Evolutionary conservation across 2,113 vertebrate genomes (phyloP).

Genomic region (Nycticryphes semicollaris): DNA sequence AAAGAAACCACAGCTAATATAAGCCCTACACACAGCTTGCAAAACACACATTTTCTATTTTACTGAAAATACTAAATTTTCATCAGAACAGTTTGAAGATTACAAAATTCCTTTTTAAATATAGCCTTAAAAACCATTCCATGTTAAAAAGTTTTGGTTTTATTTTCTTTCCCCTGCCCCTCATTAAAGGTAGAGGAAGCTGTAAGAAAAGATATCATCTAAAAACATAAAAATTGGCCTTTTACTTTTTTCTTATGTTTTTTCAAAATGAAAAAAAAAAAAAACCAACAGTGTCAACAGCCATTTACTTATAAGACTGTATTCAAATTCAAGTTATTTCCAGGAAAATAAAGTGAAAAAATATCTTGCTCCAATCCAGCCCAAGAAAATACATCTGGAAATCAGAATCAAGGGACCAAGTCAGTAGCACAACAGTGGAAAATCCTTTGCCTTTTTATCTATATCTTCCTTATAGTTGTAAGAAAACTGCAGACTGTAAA

Average conservation of each 20-base stretch:
- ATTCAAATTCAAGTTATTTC: constrained; percentile 12
- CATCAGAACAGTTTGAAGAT: neutral
- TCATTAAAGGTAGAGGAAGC: neutral
- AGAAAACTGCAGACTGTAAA: neutral
- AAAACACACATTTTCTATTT: neutral
- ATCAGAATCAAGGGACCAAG: neutral
- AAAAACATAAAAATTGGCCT: constrained; percentile 8
- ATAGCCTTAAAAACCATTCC: constrained; percentile 1
- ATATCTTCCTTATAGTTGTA: neutral
- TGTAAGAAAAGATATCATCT: neutral
- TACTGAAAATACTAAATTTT: neutral
- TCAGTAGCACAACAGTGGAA: neutral
- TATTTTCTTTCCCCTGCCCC: accelerated
- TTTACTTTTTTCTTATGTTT: neutral
- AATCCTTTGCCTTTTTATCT: neutral
- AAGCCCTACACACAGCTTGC: neutral
- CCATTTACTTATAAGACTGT: neutral
- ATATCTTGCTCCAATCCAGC: neutral
- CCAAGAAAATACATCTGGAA: neutral
- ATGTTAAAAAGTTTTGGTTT: neutral
- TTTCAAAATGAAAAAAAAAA: neutral
- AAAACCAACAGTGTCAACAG: neutral
- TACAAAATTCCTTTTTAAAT: constrained; percentile 35
- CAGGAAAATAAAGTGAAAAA: constrained; percentile 33
- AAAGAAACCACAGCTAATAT: neutral